Percentiles rank a stretch among this genome's conserved stretches.
These are phyloP conservation scores for Brachypterus glaber DNA, from an alignment of 2,888 invertebrate genomes.

Conservation along the genomic window DNA sequence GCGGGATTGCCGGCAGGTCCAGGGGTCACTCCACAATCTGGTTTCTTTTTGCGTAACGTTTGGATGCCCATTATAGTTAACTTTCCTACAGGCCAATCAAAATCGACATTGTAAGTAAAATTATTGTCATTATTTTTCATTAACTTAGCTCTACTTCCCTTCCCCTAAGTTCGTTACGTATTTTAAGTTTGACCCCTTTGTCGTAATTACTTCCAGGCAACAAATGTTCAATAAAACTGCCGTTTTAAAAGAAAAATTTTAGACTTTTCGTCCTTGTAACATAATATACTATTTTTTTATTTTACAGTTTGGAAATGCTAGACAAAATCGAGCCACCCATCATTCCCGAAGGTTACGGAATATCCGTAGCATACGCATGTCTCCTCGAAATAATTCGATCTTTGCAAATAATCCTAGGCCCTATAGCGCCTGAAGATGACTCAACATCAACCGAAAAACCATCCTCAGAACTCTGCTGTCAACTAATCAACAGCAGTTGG, in stretches of 20 bases:
- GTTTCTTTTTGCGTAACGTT: slow-evolving; percentile 86
- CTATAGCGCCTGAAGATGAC: slow-evolving; percentile 21
- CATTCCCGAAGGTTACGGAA: slow-evolving; percentile 95
- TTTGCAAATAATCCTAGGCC: slow-evolving; percentile 61
- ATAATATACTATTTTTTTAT: slow-evolving; percentile 4
- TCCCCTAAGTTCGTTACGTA: too few species aligned
- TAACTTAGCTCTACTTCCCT: too few species aligned
- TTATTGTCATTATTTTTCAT: slow-evolving; percentile 8
- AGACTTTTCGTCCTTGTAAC: slow-evolving; percentile 6
- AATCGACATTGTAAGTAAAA: slow-evolving; percentile 77
- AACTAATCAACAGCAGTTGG: slow-evolving; percentile 91
- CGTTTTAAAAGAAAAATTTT: too few species aligned
- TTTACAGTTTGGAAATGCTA: slow-evolving; percentile 80
- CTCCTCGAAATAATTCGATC: slow-evolving; percentile 86
- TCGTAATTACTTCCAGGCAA: too few species aligned
- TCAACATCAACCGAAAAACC: slow-evolving; percentile 30
- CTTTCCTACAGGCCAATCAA: slow-evolving; percentile 76
- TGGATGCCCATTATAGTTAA: slow-evolving; percentile 84
- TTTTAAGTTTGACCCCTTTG: too few species aligned
- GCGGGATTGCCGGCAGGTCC: slow-evolving; percentile 61
- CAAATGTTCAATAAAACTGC: too few species aligned
- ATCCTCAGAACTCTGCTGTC: slow-evolving; percentile 49
- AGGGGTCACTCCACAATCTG: slow-evolving; percentile 77
- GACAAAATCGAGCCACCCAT: slow-evolving; percentile 90
- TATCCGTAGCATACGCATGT: slow-evolving; percentile 91